These are phyloP conservation scores for Callocephalon fimbriatum DNA, from an alignment of 2,113 vertebrate genomes.

Conservation along the genomic window DNA sequence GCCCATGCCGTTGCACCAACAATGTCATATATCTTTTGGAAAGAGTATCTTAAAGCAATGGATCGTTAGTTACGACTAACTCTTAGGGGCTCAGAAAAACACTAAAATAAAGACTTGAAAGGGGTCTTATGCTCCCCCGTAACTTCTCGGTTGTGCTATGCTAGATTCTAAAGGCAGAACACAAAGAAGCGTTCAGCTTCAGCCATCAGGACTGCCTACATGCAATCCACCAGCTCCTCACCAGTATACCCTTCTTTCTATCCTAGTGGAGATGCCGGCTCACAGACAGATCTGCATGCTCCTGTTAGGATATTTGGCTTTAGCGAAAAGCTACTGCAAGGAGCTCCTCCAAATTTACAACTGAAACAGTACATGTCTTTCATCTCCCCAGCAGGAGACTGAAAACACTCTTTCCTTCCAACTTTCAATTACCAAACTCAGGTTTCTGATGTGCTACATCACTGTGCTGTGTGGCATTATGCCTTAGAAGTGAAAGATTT, in stretches of 20 bases:
- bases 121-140: accelerated
- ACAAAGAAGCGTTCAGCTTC: neutral
- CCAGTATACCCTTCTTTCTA: neutral
- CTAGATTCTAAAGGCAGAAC: neutral
- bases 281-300: neutral
- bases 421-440: neutral
- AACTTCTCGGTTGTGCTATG: neutral
- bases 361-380: neutral
- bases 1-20: neutral
- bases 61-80: neutral
- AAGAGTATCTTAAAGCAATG: neutral
- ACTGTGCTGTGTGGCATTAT: neutral
- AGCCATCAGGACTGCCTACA: neutral
- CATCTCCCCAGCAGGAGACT: neutral
- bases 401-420: neutral
- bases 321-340: neutral
- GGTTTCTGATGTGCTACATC: neutral
- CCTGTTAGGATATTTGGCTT: neutral
- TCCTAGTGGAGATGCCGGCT: neutral
- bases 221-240: neutral
- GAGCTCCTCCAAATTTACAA: neutral
- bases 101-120: neutral
- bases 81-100: neutral
- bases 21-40: neutral
- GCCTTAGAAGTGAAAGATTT: neutral